A percentile compares a stretch with the other conserved stretches of the same genome.
Conservation (phyloP, 2,797 vertebrate species). For the Pseudomugil tenellus region DNA sequence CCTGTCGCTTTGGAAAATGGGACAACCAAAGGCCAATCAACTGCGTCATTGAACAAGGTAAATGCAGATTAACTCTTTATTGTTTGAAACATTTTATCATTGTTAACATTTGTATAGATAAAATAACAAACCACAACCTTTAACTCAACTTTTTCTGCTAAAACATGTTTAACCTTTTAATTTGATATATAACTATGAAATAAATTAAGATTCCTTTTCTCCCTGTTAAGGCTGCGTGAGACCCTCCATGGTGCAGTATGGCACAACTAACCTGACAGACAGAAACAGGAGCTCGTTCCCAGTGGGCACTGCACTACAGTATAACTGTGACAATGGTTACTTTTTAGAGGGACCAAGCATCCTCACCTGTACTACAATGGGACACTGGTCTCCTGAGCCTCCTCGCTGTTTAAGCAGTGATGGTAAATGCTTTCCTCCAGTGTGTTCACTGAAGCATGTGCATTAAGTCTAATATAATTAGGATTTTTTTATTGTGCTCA, state of each 20-base stretch:
- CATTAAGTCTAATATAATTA: neutral
- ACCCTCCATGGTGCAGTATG: slow-evolving; percentile 73
- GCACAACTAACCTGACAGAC: slow-evolving; percentile 72
- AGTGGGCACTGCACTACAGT: slow-evolving; percentile 78
- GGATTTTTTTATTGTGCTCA: neutral
- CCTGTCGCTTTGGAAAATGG: slow-evolving; percentile 92
- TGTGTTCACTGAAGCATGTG: neutral
- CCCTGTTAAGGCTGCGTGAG: slow-evolving; percentile 66
- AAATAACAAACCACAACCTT: neutral
- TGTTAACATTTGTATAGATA: neutral
- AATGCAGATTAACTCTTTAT: neutral
- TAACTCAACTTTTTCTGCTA: neutral
- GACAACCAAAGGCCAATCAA: slow-evolving; percentile 89
- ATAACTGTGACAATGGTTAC: slow-evolving; percentile 79
- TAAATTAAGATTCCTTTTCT: neutral
- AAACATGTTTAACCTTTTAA: neutral
- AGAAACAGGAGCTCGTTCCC: slow-evolving; percentile 78
- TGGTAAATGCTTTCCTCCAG: slow-evolving; percentile 44
- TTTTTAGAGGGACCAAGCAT: slow-evolving; percentile 72
- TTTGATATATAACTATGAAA: neutral
- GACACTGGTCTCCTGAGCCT: slow-evolving; percentile 78
- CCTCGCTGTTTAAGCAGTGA: slow-evolving; percentile 77
- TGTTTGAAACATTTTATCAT: neutral
- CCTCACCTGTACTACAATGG: slow-evolving; percentile 72
- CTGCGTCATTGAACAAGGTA: slow-evolving; percentile 89